phyloP scores from a whole-genome alignment of 2,113 vertebrate species.

The Athene noctua region DNA sequence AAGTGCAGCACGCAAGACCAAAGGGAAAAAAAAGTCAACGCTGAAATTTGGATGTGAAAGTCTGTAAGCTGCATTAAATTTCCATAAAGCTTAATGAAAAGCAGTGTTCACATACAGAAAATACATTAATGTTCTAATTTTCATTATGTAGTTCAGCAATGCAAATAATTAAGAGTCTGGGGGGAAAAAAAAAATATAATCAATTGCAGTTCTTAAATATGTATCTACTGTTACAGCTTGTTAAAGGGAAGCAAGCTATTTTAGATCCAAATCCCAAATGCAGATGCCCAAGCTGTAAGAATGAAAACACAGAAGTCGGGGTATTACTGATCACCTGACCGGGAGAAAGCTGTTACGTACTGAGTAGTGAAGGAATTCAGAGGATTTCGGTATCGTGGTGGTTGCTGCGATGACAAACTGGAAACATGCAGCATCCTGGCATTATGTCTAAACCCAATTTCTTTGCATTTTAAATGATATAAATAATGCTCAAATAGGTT shows the following conservation, averaged over 20 bases:
- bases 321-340: background rate
- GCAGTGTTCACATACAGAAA: background rate
- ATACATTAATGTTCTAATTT: background rate
- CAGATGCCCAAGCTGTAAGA: background rate
- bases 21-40: background rate
- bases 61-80: background rate
- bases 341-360: background rate
- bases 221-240: background rate
- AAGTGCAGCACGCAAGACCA: background rate
- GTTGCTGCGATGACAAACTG: background rate
- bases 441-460: background rate
- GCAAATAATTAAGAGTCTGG: background rate
- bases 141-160: conserved; percentile 23
- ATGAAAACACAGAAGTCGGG: background rate
- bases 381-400: background rate
- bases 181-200: background rate
- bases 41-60: background rate
- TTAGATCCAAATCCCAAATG: background rate
- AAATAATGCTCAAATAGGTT: background rate
- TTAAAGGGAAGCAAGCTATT: background rate
- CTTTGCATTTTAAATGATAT: background rate
- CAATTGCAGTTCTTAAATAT: background rate
- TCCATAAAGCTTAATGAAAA: conserved; percentile 22
- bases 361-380: background rate
- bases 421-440: background rate